Evolutionary conservation across 2,113 vertebrate species (phyloP).

Genomic region (Etheostoma spectabile): DNA sequence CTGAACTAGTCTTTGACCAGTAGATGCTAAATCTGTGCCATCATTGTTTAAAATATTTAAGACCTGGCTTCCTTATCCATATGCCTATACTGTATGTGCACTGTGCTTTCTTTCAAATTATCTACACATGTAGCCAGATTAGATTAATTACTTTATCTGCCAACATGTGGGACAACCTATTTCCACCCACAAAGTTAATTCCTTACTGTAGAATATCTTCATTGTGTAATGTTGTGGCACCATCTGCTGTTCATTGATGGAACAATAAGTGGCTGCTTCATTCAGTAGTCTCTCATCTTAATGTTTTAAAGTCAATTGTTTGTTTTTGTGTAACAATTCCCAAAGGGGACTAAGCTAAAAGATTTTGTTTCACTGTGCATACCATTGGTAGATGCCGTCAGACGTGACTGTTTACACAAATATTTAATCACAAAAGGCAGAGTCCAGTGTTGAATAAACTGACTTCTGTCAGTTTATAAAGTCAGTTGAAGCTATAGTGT

Average conservation of each 20-base stretch:
- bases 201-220: not conserved
- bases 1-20: not conserved
- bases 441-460: not conserved
- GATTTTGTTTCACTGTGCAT: not conserved
- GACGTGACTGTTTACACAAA: not conserved
- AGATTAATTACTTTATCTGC: not conserved
- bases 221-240: slow-evolving; percentile 47
- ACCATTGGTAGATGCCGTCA: not conserved
- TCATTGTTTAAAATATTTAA: not conserved
- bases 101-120: not conserved
- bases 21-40: too few species aligned
- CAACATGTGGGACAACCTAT: not conserved
- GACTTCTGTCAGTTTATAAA: not conserved
- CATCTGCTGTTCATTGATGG: slow-evolving; percentile 73
- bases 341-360: too few species aligned
- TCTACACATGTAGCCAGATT: not conserved
- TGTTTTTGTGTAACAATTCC: not conserved
- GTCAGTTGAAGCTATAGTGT: not conserved
- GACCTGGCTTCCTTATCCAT: too few species aligned
- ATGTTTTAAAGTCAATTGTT: not conserved
- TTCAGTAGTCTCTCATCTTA: not conserved
- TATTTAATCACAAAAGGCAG: not conserved
- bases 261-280: not conserved
- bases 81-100: too few species aligned
- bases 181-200: not conserved